phyloP scores from a whole-genome alignment of 2,113 vertebrate species.

The Agapornis roseicollis region DNA sequence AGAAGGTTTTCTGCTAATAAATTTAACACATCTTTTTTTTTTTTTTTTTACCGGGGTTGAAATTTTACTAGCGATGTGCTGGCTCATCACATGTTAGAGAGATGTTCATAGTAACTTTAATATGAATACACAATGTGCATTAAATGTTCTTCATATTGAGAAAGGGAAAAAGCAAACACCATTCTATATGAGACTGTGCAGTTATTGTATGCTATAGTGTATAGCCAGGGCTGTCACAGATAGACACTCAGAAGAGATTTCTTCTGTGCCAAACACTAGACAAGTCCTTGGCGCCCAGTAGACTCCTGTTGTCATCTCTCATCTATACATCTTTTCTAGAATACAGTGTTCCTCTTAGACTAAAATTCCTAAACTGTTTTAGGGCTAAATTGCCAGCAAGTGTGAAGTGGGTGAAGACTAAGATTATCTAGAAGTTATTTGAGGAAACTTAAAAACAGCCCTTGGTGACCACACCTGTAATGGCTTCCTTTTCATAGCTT shows the following conservation, averaged over 20 bases:
- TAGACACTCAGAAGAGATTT: neutral
- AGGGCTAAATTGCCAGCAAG: neutral
- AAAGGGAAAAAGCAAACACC: neutral
- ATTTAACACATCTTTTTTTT: neutral
- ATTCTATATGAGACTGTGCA: neutral
- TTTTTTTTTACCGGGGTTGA: neutral
- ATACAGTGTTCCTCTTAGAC: neutral
- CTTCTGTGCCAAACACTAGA: neutral
- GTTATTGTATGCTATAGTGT: neutral
- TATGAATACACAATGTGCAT: neutral
- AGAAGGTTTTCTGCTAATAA: neutral
- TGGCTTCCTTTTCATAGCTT: neutral
- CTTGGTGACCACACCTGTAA: neutral
- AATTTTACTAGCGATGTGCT: neutral
- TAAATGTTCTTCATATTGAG: neutral
- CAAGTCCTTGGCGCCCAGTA: neutral
- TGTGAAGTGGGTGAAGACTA: neutral
- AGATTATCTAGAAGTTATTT: neutral
- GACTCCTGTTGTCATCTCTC: neutral
- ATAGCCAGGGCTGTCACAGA: neutral
- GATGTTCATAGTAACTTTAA: neutral
- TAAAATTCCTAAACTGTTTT: neutral
- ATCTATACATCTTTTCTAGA: neutral
- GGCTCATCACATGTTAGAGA: neutral
- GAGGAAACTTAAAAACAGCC: neutral